Conservation (phyloP, 2,888 invertebrate species). For the Drosophila prostipennis region DNA sequence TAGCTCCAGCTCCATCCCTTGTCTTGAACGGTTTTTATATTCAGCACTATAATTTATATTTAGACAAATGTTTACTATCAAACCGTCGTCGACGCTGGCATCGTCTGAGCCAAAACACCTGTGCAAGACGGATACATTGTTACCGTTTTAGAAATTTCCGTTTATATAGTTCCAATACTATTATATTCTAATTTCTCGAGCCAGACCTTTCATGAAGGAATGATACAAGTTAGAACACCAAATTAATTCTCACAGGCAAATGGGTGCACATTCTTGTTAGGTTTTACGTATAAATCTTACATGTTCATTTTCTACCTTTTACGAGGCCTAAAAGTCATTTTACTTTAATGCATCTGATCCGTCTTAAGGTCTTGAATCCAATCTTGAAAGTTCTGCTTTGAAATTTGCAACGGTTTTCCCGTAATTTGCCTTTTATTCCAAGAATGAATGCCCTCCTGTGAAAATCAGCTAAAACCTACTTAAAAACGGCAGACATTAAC, state of each 20-base stretch:
- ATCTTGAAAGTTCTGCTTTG: background rate
- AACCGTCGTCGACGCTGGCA: constrained; percentile 13
- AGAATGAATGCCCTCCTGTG: constrained; percentile 58
- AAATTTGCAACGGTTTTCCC: constrained; percentile 43
- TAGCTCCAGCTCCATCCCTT: constrained; percentile 12
- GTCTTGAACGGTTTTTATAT: constrained; percentile 15
- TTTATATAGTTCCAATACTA: constrained; percentile 1
- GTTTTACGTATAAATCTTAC: background rate
- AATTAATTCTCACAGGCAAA: background rate
- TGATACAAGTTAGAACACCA: background rate
- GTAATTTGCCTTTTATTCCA: constrained; percentile 49
- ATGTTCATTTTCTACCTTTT: background rate
- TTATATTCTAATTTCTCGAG: background rate
- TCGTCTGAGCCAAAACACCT: constrained; percentile 52
- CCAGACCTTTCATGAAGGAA: background rate
- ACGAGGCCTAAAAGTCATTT: background rate
- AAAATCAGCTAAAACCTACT: constrained; percentile 50
- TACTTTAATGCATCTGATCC: constrained; percentile 17
- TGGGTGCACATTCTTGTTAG: background rate
- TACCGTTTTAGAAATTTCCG: background rate
- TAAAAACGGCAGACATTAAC: constrained; percentile 55
- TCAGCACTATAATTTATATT: constrained; percentile 37
- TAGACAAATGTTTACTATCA: constrained; percentile 43
- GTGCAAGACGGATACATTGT: constrained; percentile 23
- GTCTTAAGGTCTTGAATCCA: constrained; percentile 2